Conservation (phyloP, 2,888 invertebrate species). For the Acrobasis suavella region DNA sequence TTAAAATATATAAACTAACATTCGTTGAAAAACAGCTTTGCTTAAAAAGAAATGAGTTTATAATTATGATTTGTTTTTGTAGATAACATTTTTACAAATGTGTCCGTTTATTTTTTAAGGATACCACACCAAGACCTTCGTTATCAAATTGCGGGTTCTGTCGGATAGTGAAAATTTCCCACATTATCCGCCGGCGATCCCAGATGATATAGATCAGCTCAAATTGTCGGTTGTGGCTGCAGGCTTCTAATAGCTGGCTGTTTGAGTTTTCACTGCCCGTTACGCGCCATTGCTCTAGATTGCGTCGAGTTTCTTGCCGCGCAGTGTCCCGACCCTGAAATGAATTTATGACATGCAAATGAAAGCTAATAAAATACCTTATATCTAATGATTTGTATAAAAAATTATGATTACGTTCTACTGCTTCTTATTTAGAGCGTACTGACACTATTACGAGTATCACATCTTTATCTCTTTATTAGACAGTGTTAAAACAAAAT, state of each 20-base stretch:
- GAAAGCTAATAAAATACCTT: background rate
- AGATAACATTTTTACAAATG: background rate
- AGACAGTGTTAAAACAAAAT: no score
- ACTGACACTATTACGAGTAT: no score
- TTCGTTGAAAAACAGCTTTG: no score
- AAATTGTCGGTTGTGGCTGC: constrained; percentile 74
- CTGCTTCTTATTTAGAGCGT: no score
- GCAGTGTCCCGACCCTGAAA: constrained; percentile 15
- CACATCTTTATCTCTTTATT: no score
- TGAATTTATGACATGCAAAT: constrained; percentile 14
- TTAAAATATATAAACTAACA: no score
- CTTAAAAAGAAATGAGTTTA: no score
- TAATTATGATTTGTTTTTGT: no score
- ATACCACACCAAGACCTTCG: constrained; percentile 62
- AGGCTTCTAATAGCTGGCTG: constrained; percentile 72
- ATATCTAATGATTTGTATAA: background rate
- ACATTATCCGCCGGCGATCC: constrained; percentile 72
- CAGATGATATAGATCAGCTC: constrained; percentile 79
- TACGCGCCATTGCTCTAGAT: constrained; percentile 56
- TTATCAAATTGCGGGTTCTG: constrained; percentile 75
- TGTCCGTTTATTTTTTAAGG: background rate
- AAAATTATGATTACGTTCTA: background rate
- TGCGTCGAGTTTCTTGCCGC: constrained; percentile 17
- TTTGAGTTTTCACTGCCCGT: constrained; percentile 78
- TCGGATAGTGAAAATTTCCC: constrained; percentile 78